These are phyloP conservation scores for Lagodon rhomboides DNA, from an alignment of 2,797 vertebrate species.

Conservation along the genomic window DNA sequence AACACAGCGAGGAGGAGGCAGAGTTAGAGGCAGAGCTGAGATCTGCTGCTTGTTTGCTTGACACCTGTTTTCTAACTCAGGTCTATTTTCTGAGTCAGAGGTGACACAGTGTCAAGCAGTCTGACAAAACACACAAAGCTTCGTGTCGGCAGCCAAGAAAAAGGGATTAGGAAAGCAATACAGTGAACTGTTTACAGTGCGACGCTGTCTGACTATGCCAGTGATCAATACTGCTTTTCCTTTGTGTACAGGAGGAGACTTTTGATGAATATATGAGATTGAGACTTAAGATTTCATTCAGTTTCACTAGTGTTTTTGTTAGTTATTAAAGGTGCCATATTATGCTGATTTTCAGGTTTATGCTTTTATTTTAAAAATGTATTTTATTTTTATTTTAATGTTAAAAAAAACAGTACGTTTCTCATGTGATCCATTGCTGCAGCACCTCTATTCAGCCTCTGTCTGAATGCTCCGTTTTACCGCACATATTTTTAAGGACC, in stretches of 20 bases:
- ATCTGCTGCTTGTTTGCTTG: constrained; percentile 13
- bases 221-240: constrained; percentile 17
- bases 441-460: too few relatives aligned
- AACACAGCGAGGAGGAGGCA: constrained; percentile 29
- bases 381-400: too few relatives aligned
- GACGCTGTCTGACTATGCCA: not conserved
- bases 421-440: too few relatives aligned
- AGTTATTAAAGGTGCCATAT: too few relatives aligned
- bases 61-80: not conserved
- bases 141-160: not conserved
- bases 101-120: not conserved
- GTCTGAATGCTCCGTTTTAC: too few relatives aligned
- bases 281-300: not conserved
- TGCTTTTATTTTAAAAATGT: too few relatives aligned
- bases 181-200: not conserved
- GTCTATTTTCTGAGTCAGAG: constrained; percentile 9
- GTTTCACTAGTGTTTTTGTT: too few relatives aligned
- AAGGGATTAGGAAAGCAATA: not conserved
- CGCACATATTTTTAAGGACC: too few relatives aligned
- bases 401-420: too few relatives aligned
- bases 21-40: constrained; percentile 10
- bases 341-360: too few relatives aligned
- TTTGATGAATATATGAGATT: not conserved
- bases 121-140: constrained; percentile 15
- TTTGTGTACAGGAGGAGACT: not conserved